These are phyloP conservation scores for Lagocephalus sceleratus DNA, from an alignment of 2,797 vertebrate species.

Conservation along the genomic window DNA sequence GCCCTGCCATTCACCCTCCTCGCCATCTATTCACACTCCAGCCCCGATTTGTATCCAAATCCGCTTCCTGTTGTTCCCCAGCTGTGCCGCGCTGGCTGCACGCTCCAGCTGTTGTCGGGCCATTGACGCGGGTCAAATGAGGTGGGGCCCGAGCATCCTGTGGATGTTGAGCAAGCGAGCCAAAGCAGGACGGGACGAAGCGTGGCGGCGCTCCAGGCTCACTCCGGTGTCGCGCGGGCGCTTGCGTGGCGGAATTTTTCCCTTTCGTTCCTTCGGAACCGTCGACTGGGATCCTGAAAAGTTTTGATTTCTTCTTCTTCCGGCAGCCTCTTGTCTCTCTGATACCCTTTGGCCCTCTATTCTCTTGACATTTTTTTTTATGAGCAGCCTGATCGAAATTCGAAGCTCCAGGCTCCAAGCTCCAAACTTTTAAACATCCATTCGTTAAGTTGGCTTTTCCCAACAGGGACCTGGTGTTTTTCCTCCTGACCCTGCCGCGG, in stretches of 20 bases:
- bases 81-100: slow-evolving; percentile 58
- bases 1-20: slow-evolving; percentile 46
- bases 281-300: too few species aligned
- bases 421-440: too few species aligned
- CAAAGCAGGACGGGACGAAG: slow-evolving; percentile 40
- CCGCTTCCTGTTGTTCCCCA: slow-evolving; percentile 54
- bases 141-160: slow-evolving; percentile 61
- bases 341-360: too few species aligned
- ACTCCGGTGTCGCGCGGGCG: slow-evolving; percentile 13
- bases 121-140: slow-evolving; percentile 73
- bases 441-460: too few species aligned
- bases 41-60: slow-evolving; percentile 56
- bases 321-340: too few species aligned
- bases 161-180: slow-evolving; percentile 48
- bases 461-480: too few species aligned
- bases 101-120: slow-evolving; percentile 69
- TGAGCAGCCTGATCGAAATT: too few species aligned
- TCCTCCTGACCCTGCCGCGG: too few species aligned
- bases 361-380: too few species aligned
- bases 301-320: too few species aligned
- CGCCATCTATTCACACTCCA: slow-evolving; percentile 44
- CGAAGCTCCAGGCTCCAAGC: too few species aligned
- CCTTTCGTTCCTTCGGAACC: not conserved
- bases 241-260: too few species aligned
- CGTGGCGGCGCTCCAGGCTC: not conserved